Base-by-base conservation (phyloP, 2,797 vertebrate species). In the Xerus rutilus region DNA sequence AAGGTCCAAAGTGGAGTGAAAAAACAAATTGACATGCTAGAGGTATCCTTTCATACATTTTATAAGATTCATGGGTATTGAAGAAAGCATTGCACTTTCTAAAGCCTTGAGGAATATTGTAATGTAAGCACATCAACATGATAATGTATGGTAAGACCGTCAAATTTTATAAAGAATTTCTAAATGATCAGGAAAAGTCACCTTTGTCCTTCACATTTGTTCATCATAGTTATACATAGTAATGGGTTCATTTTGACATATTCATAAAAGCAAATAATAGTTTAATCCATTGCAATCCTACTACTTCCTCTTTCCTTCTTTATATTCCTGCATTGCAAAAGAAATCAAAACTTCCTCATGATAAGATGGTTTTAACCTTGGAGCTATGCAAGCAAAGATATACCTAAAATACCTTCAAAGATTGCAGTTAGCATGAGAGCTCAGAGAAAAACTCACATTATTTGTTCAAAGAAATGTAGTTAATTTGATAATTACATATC, bases 401-500 rank as follows among this genome's bases (percentile, higher is more conserved):
- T 30, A n/a, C 11, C 21, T 86, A 86, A 86, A 89, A 78, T 94
- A 83, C 11, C n/a, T 54, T 73, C 25, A 69, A 93, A 94, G 83
- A 3, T 70, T 81, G 17, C 9, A 74, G 17, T 32, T 59, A 82
- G 9, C 17, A 17, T 49, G 35, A 67, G 39, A 83, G 7, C 3
- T 76, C 57, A 70, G 49, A 76, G 39, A 10, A 47, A 0, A 82
- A 43, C 4, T 72, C 69, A 32, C 18, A 2, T n/a, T 89, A 59
- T 45, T 52, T 93, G 57, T 52, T 93, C 4, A 47, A 72, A 59
- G 76, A 90, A 90, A 77, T 47, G 3, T 59, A 67, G 12, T 39
- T 89, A 7, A 78, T 76, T 73, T 83, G 30, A 47, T 3, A 7
- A 39, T 72, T 69, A 54, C 1, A n/a, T 76, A 91, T 9, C 7